A percentile compares a stretch with the other conserved stretches of the same genome.
Evolutionary conservation across 2,113 vertebrate genomes (phyloP).

Genomic region (Clinocottus analis): DNA sequence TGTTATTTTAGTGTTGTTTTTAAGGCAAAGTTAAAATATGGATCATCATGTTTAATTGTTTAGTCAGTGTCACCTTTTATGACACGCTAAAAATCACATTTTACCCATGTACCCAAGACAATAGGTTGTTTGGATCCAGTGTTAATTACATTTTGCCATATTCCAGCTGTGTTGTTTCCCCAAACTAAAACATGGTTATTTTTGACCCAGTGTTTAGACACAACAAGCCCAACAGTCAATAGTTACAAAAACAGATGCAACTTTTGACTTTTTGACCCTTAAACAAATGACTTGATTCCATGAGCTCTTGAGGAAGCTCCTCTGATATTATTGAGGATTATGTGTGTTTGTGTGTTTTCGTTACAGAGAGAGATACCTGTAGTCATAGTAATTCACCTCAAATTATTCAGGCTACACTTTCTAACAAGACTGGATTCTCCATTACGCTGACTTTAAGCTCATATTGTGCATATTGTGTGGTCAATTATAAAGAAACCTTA

Average conservation of each 20-base stretch:
- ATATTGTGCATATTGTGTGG: background rate
- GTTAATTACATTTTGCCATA: no score
- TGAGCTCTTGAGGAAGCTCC: constrained; percentile 6
- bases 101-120: no score
- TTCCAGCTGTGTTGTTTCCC: no score
- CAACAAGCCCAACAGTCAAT: background rate
- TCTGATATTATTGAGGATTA: no score
- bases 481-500: background rate
- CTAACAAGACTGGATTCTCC: background rate
- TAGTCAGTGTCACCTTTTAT: background rate
- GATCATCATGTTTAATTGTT: background rate
- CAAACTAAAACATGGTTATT: no score
- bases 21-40: background rate
- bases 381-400: constrained; percentile 19
- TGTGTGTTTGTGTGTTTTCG: background rate
- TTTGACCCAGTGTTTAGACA: no score
- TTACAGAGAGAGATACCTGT: background rate
- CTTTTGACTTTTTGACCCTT: background rate
- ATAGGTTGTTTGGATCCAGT: no score
- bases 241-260: no score
- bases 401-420: constrained; percentile 38
- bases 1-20: background rate
- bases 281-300: no score
- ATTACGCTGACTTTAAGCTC: constrained; percentile 1
- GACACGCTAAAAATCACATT: background rate